phyloP scores from a whole-genome alignment of 2,113 vertebrate species.

The Chaenogobius annularis region DNA sequence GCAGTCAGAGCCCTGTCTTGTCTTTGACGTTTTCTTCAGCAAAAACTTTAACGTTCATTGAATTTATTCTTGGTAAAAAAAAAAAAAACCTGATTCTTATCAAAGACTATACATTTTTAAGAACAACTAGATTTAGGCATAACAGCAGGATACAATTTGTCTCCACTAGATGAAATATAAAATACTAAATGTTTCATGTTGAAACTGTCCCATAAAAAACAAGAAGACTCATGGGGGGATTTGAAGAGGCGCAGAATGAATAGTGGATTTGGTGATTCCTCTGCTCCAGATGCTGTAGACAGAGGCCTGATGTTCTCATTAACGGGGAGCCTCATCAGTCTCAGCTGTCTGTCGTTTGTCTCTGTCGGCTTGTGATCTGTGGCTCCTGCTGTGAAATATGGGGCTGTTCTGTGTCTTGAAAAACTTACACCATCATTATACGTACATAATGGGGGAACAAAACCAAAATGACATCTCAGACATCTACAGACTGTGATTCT shows the following conservation, averaged over 20 bases:
- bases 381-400: not conserved
- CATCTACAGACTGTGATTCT: not conserved
- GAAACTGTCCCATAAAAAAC: not conserved
- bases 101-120: not conserved
- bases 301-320: not conserved
- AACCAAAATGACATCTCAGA: not conserved
- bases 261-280: not conserved
- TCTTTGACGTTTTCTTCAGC: not conserved
- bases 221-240: not conserved
- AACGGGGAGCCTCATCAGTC: not conserved
- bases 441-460: not conserved
- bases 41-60: not conserved
- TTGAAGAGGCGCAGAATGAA: not conserved
- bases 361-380: not conserved
- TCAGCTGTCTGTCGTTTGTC: not conserved
- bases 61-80: not conserved
- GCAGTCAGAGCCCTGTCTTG: not conserved
- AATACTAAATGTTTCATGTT: not conserved
- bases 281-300: not conserved
- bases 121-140: not conserved
- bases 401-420: not conserved
- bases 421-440: not conserved
- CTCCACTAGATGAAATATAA: not conserved
- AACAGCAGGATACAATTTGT: not conserved
- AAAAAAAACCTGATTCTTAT: not conserved